Conservation (phyloP, 2,888 invertebrate genomes). For the Alitta virens region DNA sequence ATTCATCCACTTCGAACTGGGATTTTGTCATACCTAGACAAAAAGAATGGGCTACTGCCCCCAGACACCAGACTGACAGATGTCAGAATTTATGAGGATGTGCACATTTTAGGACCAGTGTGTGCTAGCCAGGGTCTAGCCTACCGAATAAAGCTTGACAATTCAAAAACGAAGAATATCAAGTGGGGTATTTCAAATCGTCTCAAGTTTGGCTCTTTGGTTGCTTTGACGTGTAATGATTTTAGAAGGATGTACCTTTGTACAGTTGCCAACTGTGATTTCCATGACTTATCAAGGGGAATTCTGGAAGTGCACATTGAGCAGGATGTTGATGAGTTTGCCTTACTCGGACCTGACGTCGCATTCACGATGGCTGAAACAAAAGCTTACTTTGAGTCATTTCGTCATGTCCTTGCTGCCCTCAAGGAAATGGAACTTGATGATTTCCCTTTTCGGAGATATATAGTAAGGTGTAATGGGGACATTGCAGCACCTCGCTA, state of each 20-base stretch:
- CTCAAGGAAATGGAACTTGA: conserved; percentile 63
- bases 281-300: conserved; percentile 50
- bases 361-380: conserved; percentile 71
- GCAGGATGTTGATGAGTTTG: conserved; percentile 15
- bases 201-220: conserved; percentile 71
- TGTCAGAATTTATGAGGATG: conserved; percentile 37
- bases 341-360: conserved; percentile 4
- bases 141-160: conserved; percentile 29
- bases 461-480: conserved; percentile 64
- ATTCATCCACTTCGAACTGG: conserved; percentile 71
- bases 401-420: conserved; percentile 72
- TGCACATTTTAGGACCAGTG: conserved; percentile 30
- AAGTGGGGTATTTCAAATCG: conserved; percentile 62
- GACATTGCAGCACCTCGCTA: conserved; percentile 56
- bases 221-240: conserved; percentile 70
- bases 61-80: background rate
- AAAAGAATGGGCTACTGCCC: background rate
- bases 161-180: conserved; percentile 18
- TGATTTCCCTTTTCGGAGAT: conserved; percentile 69
- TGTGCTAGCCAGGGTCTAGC: conserved; percentile 32
- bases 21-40: conserved; percentile 58
- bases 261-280: conserved; percentile 58
- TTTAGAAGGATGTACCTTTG: conserved; percentile 72
- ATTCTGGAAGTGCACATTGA: conserved; percentile 37
- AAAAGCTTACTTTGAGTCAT: conserved; percentile 79